These are phyloP conservation scores for Dolichotis patagonum DNA, from an alignment of 2,113 vertebrate species.

Conservation along the genomic window DNA sequence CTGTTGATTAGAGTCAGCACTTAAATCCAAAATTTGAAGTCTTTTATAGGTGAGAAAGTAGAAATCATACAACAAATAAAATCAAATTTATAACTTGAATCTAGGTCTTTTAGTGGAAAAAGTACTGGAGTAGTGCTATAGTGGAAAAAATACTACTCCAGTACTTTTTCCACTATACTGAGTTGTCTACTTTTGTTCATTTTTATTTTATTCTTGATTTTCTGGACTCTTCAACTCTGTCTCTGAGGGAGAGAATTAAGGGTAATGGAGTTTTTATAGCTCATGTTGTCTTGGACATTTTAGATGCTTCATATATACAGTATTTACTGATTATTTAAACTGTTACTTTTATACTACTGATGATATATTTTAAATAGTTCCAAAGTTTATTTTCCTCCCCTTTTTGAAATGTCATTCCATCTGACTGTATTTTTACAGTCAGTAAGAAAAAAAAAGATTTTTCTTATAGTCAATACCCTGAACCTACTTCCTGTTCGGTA, in stretches of 20 bases:
- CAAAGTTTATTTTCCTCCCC: neutral
- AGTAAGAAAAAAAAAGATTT: neutral
- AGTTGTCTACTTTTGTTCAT: neutral
- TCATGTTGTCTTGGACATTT: neutral
- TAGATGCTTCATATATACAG: neutral
- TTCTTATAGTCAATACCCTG: neutral
- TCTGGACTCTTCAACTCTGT: neutral
- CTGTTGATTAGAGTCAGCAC: neutral
- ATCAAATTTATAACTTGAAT: neutral
- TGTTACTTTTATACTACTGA: neutral
- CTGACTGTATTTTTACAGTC: neutral
- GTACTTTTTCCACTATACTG: neutral
- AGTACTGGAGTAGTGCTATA: too few species aligned
- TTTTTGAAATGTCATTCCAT: neutral
- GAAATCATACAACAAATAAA: neutral
- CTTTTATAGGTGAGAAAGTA: neutral
- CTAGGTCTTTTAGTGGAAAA: neutral
- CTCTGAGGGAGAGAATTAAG: neutral
- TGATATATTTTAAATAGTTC: neutral
- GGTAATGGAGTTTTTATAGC: neutral
- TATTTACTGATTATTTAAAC: neutral
- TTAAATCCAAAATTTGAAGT: constrained; percentile 33
- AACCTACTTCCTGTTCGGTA: neutral
- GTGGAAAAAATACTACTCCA: neutral
- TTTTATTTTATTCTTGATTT: constrained; percentile 36